phyloP scores from a whole-genome alignment of 2,797 vertebrate genomes.

The Enteromius mattozi region DNA sequence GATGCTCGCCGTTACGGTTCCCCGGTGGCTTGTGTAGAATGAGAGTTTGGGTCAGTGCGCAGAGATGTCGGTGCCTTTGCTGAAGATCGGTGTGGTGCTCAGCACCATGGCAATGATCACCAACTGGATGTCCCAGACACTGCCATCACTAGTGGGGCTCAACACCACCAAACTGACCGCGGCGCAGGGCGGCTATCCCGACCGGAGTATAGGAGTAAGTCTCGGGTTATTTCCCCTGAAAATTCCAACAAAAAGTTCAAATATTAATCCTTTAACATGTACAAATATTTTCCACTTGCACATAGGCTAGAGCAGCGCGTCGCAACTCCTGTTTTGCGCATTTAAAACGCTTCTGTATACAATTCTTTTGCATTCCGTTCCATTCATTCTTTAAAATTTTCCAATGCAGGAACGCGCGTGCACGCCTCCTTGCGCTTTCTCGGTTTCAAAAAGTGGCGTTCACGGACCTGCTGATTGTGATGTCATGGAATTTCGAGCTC shows the following conservation, averaged over 20 bases:
- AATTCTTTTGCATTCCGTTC: background rate
- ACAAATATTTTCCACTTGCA: background rate
- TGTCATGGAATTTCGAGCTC: slow-evolving; percentile 5
- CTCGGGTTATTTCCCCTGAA: slow-evolving; percentile 50
- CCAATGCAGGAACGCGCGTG: background rate
- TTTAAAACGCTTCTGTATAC: background rate
- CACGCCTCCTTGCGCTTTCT: background rate
- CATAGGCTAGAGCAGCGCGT: background rate
- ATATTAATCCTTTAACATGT: background rate
- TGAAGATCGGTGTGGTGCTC: slow-evolving; percentile 94
- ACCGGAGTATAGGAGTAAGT: slow-evolving; percentile 96
- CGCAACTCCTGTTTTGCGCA: background rate
- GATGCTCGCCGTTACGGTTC: slow-evolving; percentile 68
- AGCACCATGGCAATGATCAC: slow-evolving; percentile 98
- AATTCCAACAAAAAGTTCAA: slow-evolving; percentile 13
- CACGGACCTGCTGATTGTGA: background rate
- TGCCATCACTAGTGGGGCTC: slow-evolving; percentile 93
- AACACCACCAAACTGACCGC: slow-evolving; percentile 93
- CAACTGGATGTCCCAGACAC: slow-evolving; percentile 97
- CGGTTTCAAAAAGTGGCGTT: slow-evolving; percentile 6
- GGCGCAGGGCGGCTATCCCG: slow-evolving; percentile 88
- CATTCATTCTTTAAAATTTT: background rate
- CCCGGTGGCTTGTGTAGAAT: slow-evolving; percentile 77
- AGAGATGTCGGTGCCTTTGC: slow-evolving; percentile 90
- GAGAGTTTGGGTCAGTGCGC: slow-evolving; percentile 69